Evolutionary conservation across 2,888 invertebrate species (phyloP), one percentile per base, ranked within the genome.

Genomic region (Phortica magna): DNA sequence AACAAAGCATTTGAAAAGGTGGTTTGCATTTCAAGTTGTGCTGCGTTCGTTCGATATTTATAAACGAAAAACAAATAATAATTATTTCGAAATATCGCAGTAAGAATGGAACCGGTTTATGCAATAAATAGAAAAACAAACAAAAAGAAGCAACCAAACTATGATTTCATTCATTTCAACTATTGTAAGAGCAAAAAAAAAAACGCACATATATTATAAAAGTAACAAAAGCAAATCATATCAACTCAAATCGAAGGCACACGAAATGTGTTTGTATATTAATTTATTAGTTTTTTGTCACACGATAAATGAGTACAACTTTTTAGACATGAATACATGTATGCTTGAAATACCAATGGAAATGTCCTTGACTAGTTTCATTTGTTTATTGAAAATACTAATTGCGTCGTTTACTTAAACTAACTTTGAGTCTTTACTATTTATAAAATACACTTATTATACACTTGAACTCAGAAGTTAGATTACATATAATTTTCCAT

Each of bases 21-120:
- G 74, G 68, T 77, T 64, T 65, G 48, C 57, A 65, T 70, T 76
- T 77, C 77, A 79, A 74, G 74, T 78, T 77, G 65, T 73, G 31
- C 31, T 80, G 80, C 79, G 77, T 80, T 65, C 75, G 77, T 68
- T 73, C 42, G 31, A 31, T 31, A 73, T 55, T 73, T 42, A 73
- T 76, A 53, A 79, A 80, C 77, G 74, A 75, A 75, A 43, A 6
- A 10, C 14, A 42, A 67, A 67, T n/a, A 67, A 67, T n/a, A 31
- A 31, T 17, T 67, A 41, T 67, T 41, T 67, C 67, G 39, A 31
- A 67, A 31, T 31, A 31, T 31, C 31, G 31, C 2, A 48, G 14
- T 48, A 14, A 48, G 48, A 48, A 14, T 48, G 48, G 48, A 48
- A 48, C 48, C 48, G 48, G 48, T 48, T 48, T 48, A 48, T 48